Percentiles rank a stretch among this genome's conserved stretches.
Conservation (phyloP, 2,888 invertebrate genomes). For the Choreutis nemorana region DNA sequence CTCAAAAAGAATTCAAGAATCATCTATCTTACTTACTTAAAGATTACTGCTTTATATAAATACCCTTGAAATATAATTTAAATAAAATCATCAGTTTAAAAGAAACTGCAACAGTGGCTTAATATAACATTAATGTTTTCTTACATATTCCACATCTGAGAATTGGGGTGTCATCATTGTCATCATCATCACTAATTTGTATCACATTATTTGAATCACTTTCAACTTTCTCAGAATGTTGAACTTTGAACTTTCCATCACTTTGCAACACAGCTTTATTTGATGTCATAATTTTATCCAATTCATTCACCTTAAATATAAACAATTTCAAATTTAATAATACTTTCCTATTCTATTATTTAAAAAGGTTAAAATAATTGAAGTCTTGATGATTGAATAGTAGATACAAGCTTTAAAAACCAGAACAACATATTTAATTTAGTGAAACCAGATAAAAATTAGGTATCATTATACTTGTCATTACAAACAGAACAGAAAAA, state of each 20-base stretch:
- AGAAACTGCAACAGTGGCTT: too few species aligned
- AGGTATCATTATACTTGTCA: too few species aligned
- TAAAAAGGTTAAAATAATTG: not conserved
- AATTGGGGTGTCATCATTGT: conserved; percentile 23
- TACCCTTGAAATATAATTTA: too few species aligned
- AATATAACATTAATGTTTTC: too few species aligned
- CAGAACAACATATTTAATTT: not conserved
- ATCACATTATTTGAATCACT: conserved; percentile 39
- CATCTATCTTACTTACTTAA: too few species aligned
- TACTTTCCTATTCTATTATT: conserved; percentile 2
- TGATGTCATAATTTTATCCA: conserved; percentile 61
- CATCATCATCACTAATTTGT: conserved; percentile 61
- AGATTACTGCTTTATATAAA: too few species aligned
- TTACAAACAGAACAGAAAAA: conserved; percentile 5
- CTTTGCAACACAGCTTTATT: conserved; percentile 70
- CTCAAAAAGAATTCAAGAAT: too few species aligned
- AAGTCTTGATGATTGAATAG: not conserved
- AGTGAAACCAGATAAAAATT: conserved; percentile 3
- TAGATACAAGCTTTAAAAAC: too few species aligned
- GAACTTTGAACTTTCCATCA: conserved; percentile 68
- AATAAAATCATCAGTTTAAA: too few species aligned
- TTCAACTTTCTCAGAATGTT: conserved; percentile 15
- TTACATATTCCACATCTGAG: conserved; percentile 55
- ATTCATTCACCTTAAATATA: conserved; percentile 61
- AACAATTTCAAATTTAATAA: conserved; percentile 4